Evolutionary conservation across 1,140 invertebrate species (phyloP), one percentile per base, ranked within the genome.

Genomic region (Drosophila obscura): DNA sequence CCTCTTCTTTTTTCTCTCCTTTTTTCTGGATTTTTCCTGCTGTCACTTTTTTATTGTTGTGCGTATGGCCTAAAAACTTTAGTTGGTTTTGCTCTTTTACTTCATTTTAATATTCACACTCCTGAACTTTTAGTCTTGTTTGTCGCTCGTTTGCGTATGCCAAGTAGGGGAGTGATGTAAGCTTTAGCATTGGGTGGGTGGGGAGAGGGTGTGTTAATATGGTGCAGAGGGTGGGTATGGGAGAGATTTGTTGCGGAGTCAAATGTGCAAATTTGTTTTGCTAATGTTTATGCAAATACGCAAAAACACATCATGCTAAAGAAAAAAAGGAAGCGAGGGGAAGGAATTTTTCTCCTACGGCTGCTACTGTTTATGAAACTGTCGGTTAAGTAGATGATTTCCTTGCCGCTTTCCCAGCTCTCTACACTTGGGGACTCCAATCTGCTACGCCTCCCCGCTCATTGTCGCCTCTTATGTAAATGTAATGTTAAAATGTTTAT

Each of bases 401-500:
- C 56, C 24, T 24, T 46, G 51, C 26, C 48, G n/a, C 31, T 22
- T 7, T 35, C n/a, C 22, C 13, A 24, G 9, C 11, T 13, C 35
- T 8, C 31, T 31, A 31, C 31, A 31, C 31, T 8, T 31, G 4
- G 4, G 31, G 31, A 31, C 31, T 31, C 31, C 31, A 31, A 31
- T 31, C 8, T 57, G 26, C 39, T 28, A 24, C 41, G 50, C 15
- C 39, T 22, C 28, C 16, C 13, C 51, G 51, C 73, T 80, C 77
- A 80, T 80, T 84, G 80, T 84, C 81, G 73, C 79, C 53, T 68
- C 83, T 83, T 88, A 88, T 88, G 83, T 88, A 88, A 88, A 88
- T 88, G 88, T 83, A 88, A 88, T 88, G 83, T 78, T 80, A 88
- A 88, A 88, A 88, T 88, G 83, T 88, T 88, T 88, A 88, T 83